These are phyloP conservation scores for Tiliacea citrago DNA, from an alignment of 2,888 invertebrate species.

Conservation along the genomic window DNA sequence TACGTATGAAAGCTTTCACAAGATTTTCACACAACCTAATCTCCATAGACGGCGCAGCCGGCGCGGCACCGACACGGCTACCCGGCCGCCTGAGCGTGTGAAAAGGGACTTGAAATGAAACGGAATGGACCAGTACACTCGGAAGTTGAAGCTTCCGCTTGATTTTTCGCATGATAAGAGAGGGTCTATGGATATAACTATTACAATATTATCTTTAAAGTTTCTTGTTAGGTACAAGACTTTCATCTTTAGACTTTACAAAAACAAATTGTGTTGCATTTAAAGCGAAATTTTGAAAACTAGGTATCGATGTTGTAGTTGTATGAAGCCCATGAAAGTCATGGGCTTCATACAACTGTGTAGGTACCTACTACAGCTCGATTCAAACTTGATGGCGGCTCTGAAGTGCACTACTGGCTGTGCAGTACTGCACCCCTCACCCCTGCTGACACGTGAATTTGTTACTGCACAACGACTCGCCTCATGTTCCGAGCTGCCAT, in stretches of 20 bases:
- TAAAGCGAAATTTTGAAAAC: neutral
- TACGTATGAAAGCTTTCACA: slow-evolving; percentile 3
- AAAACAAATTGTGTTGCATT: neutral
- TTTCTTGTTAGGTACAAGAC: neutral
- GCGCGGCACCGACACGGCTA: neutral
- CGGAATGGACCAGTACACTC: slow-evolving; percentile 51
- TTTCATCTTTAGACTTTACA: slow-evolving; percentile 4
- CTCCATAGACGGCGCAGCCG: slow-evolving; percentile 6
- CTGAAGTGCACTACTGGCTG: too few species aligned
- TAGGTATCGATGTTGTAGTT: neutral
- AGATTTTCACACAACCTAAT: neutral
- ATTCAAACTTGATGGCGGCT: too few species aligned
- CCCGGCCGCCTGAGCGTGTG: slow-evolving; percentile 6
- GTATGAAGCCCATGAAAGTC: too few species aligned
- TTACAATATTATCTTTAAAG: slow-evolving; percentile 5
- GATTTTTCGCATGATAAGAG: slow-evolving; percentile 40
- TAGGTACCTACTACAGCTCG: neutral
- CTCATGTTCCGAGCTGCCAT: too few species aligned
- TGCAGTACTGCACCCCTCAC: too few species aligned
- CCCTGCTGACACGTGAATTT: too few species aligned
- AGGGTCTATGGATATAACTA: slow-evolving; percentile 20
- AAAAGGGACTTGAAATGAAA: slow-evolving; percentile 36
- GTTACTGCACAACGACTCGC: too few species aligned
- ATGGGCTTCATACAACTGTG: neutral
- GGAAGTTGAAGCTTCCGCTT: slow-evolving; percentile 44